Conservation (phyloP, 2,797 vertebrate genomes). For the Dendrocincla tyrannina region DNA sequence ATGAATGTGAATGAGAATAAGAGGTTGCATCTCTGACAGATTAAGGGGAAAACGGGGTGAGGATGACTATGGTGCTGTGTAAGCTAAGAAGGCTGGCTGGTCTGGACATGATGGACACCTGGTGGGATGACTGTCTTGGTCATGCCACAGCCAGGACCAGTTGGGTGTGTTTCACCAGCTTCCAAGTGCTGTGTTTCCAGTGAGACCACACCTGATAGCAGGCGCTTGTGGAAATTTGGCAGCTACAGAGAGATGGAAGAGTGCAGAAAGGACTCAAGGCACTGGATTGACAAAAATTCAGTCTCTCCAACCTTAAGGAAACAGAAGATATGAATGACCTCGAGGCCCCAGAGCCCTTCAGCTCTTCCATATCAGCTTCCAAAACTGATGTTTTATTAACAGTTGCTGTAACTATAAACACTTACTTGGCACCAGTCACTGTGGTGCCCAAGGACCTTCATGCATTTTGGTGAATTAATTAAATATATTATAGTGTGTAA, state of each 20-base stretch:
- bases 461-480: constrained; percentile 25
- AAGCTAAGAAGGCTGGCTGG: background rate
- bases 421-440: constrained; percentile 3
- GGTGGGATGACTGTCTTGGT: background rate
- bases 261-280: background rate
- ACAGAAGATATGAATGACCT: background rate
- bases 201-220: background rate
- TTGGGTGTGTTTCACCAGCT: background rate
- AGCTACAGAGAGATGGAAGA: background rate
- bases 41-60: background rate
- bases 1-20: background rate
- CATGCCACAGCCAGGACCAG: background rate
- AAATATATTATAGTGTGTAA: background rate
- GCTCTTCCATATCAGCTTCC: background rate
- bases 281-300: background rate
- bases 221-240: background rate
- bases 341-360: background rate
- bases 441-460: background rate
- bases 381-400: constrained; percentile 35
- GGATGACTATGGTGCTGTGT: background rate
- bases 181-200: background rate
- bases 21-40: background rate
- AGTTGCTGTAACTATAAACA: background rate
- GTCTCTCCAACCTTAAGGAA: background rate
- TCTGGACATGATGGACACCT: background rate